phyloP scores from a whole-genome alignment of 2,113 vertebrate genomes.

The Mesembrinibis cayennensis region DNA sequence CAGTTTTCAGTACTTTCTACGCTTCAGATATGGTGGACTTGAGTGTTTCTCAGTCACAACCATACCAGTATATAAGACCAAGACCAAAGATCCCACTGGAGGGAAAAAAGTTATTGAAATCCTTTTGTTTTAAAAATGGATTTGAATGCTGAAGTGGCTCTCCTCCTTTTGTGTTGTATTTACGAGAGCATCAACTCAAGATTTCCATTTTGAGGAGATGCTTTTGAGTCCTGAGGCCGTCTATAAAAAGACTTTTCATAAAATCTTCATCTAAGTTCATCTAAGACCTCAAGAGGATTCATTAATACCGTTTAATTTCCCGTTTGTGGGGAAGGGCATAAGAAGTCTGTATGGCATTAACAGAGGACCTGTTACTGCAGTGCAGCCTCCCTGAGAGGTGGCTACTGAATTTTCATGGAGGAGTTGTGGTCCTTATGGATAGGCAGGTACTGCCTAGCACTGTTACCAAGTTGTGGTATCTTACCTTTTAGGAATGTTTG shows the following conservation, averaged over 20 bases:
- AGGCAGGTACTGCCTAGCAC: not conserved
- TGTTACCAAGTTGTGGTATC: not conserved
- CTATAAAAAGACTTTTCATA: not conserved
- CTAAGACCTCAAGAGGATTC: not conserved
- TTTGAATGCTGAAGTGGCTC: not conserved
- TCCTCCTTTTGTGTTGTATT: not conserved
- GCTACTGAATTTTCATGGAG: not conserved
- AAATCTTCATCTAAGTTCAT: not conserved
- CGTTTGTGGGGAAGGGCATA: accelerated
- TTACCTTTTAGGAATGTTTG: not conserved
- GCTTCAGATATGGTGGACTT: not conserved
- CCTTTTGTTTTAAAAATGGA: not conserved
- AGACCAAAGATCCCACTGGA: not conserved
- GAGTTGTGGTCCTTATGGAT: accelerated
- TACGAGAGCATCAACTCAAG: not conserved
- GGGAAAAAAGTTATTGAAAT: not conserved
- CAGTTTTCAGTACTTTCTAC: not conserved
- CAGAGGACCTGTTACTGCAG: not conserved
- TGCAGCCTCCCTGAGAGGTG: not conserved
- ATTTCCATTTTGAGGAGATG: not conserved
- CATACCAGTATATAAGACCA: accelerated
- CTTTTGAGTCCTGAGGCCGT: not conserved
- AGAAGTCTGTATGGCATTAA: not conserved
- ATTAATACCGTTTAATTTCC: not conserved
- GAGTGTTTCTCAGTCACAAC: not conserved